Base-by-base conservation (phyloP, 2,113 vertebrate genomes). In the Ameiurus melas region DNA sequence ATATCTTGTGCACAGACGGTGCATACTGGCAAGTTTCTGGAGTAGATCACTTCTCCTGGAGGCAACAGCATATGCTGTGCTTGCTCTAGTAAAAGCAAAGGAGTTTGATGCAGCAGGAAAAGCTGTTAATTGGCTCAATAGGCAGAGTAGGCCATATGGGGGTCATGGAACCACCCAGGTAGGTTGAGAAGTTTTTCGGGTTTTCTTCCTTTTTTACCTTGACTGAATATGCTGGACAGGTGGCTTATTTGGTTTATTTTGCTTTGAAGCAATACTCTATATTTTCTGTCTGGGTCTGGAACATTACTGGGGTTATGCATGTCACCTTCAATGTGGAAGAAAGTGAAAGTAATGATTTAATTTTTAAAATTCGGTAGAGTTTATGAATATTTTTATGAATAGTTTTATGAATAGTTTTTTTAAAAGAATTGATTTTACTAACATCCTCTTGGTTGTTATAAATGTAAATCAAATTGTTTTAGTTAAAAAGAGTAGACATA, bases 101-200 rank as follows among this genome's bases (percentile, higher is more conserved):
- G 83, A 91, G 0, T 64, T 89, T 1, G 92, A 96, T 36, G 68
- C 85, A 0, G 92, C 95, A 0, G 92, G 88, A 2, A 89, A 90
- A 0, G 85, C 97, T 0, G 96, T 93, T 7, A 94, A 90, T 39
- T 99, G 98, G 98, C 94, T 99, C 22, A 93, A 93, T 0, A 77
- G 92, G 78, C 96, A 98, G 91, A 95, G 95, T 88, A 94, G 93
- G 84, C 94, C 94, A 0, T 96, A 95, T 0, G 97, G 95, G 0
- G 95, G 96, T 43, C 96, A 95, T 0, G 96, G 96, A 17, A 97
- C 97, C 39, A 99, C 97, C 1, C 98, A 99, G 96, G 98, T 91
- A 27, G 7, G 13, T 68, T 12, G n/a, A 87, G 20, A 77, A 7
- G 53, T 53, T 51, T 77, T n/a, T 30, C 55, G 20, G 55, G 27